Evolutionary conservation across 2,113 vertebrate species (phyloP).

Genomic region (Trematomus loennbergii): DNA sequence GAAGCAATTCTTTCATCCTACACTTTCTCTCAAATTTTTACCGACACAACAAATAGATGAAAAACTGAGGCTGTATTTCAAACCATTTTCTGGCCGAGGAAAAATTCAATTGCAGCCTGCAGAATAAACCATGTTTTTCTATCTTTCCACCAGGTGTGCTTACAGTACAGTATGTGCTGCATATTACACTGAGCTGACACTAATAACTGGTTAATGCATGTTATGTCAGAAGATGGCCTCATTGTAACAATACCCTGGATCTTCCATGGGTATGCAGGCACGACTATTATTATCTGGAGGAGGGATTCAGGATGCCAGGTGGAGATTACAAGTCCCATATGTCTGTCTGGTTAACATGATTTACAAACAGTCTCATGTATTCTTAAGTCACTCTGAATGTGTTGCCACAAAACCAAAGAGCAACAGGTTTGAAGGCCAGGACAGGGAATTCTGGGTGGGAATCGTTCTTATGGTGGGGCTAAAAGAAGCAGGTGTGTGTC

Average conservation of each 20-base stretch:
- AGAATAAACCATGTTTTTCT: constrained; percentile 13
- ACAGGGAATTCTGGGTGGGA: not conserved
- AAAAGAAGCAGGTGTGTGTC: constrained; percentile 18
- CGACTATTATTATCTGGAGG: constrained; percentile 48
- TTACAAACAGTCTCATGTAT: constrained; percentile 11
- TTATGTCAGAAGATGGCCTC: not conserved
- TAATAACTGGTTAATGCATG: constrained; percentile 5
- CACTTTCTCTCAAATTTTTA: constrained; percentile 58
- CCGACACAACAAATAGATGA: constrained; percentile 60
- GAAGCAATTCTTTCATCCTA: constrained; percentile 59
- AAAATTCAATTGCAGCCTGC: constrained; percentile 11
- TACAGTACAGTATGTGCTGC: constrained; percentile 1
- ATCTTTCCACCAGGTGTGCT: not conserved
- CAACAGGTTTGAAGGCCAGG: constrained; percentile 1
- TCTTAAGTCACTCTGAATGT: not conserved
- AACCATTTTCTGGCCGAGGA: not conserved
- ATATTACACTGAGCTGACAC: constrained; percentile 7
- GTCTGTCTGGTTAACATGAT: constrained; percentile 22
- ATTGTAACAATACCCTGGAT: constrained; percentile 4
- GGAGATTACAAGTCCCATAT: constrained; percentile 43
- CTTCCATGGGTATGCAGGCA: constrained; percentile 12
- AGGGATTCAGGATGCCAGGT: constrained; percentile 39
- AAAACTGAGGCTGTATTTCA: constrained; percentile 34
- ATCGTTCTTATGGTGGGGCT: not conserved
- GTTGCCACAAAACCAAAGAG: constrained; percentile 2